These are phyloP conservation scores for Oncorhynchus kisutch DNA, from an alignment of 2,113 vertebrate species.

Conservation along the genomic window DNA sequence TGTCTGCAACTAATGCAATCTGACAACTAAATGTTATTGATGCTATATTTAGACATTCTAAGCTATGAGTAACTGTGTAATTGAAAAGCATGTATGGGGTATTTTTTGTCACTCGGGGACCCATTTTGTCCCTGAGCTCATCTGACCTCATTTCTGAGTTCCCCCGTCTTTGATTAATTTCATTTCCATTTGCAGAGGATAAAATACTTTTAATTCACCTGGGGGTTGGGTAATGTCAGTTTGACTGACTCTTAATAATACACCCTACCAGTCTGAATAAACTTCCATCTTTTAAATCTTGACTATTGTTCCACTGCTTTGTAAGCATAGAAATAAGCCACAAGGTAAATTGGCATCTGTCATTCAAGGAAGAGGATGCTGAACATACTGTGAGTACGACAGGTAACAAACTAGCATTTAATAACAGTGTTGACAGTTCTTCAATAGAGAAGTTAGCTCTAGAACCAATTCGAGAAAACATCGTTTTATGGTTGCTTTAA, in stretches of 20 bases:
- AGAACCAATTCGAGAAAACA: too few relatives aligned
- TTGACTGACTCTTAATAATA: slow-evolving; percentile 61
- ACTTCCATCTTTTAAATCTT: slow-evolving; percentile 50
- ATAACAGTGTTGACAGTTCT: background rate
- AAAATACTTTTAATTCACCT: slow-evolving; percentile 70
- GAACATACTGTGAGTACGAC: slow-evolving; percentile 47
- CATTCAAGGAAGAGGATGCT: slow-evolving; percentile 32
- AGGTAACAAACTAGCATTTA: background rate
- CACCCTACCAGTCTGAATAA: slow-evolving; percentile 56
- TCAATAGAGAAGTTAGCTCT: background rate
- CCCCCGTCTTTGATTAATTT: slow-evolving; percentile 48
- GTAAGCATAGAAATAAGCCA: slow-evolving; percentile 48
- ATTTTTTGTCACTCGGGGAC: slow-evolving; percentile 19
- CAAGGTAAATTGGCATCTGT: slow-evolving; percentile 36
- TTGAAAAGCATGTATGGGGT: slow-evolving; percentile 45
- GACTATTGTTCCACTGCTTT: slow-evolving; percentile 38
- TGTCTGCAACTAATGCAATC: background rate
- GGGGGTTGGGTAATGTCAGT: slow-evolving; percentile 62
- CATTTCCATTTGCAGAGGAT: slow-evolving; percentile 59
- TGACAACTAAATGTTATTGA: slow-evolving; percentile 29
- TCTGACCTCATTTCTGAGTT: slow-evolving; percentile 56
- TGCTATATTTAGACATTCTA: slow-evolving; percentile 53
- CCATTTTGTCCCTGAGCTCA: slow-evolving; percentile 24
- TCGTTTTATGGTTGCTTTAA: background rate
- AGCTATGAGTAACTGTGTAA: slow-evolving; percentile 59